phyloP scores from a whole-genome alignment of 2,113 vertebrate genomes.

The Leucopternis melanops region DNA sequence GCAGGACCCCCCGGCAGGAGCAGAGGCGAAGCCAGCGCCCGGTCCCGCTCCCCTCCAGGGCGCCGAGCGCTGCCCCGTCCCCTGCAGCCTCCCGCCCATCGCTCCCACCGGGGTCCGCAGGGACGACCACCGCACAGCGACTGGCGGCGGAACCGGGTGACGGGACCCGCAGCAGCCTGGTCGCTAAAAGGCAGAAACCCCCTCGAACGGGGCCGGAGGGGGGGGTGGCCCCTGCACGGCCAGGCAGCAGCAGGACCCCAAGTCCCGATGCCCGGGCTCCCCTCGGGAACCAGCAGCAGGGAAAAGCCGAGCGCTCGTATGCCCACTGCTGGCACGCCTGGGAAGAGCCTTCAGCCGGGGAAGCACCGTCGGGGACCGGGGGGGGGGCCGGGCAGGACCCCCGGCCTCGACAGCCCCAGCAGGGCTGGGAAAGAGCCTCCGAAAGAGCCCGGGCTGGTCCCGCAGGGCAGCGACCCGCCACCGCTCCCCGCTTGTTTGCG shows the following conservation, averaged over 20 bases:
- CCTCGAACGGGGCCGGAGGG: too few species aligned
- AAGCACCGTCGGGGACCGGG: rapidly evolving
- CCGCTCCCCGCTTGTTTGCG: background rate
- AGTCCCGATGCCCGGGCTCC: background rate
- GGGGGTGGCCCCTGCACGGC: rapidly evolving
- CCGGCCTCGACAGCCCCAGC: background rate
- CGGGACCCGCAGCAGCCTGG: background rate
- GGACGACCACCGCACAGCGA: rapidly evolving
- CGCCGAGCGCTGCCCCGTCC: background rate
- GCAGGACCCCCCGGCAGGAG: background rate
- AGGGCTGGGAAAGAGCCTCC: background rate
- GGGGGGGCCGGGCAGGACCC: background rate
- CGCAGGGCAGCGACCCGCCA: rapidly evolving
- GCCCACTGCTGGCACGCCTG: background rate
- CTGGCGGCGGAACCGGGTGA: rapidly evolving
- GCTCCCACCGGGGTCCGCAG: background rate
- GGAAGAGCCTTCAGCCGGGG: background rate
- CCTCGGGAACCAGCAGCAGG: background rate
- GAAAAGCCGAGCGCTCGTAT: background rate
- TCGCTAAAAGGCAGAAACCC: background rate
- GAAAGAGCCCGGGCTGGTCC: background rate
- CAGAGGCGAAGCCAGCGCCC: background rate
- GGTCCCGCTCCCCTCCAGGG: too few species aligned
- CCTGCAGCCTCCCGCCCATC: background rate
- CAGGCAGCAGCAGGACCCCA: background rate